Evolutionary conservation across 2,888 invertebrate genomes (phyloP).

Genomic region (Gerosis bhagava): DNA sequence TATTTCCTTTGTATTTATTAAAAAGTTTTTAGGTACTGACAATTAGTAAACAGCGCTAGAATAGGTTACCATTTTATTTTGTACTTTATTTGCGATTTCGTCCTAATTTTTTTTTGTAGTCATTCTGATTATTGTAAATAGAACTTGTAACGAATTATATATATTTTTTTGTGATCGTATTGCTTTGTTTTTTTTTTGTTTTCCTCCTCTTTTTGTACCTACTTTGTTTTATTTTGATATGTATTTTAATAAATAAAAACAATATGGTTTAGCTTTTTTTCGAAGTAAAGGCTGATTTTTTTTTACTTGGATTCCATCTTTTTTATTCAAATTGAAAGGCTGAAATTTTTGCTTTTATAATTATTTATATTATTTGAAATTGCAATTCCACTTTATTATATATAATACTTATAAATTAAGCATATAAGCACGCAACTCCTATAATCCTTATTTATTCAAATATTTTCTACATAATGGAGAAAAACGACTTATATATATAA

Average conservation of each 20-base stretch:
- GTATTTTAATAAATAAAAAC: no score
- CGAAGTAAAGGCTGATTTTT: neutral
- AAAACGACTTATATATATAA: constrained; percentile 24
- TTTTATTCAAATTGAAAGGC: constrained; percentile 12
- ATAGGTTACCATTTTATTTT: constrained; percentile 40
- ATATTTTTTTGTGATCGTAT: constrained; percentile 71
- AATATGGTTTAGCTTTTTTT: no score
- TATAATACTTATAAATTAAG: neutral
- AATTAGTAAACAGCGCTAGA: constrained; percentile 29
- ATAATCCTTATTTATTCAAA: constrained; percentile 14
- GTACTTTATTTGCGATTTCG: constrained; percentile 33
- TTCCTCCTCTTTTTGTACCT: constrained; percentile 43
- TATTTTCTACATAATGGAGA: constrained; percentile 19
- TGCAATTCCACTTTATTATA: no score
- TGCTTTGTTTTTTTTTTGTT: constrained; percentile 37
- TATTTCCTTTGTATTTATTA: constrained; percentile 16
- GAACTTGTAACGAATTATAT: constrained; percentile 70
- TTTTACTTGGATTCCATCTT: constrained; percentile 13
- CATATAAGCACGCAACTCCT: constrained; percentile 15
- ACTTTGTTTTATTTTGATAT: no score
- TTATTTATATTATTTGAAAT: no score
- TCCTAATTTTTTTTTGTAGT: constrained; percentile 45
- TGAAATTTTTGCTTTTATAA: constrained; percentile 5
- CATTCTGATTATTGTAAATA: constrained; percentile 67
- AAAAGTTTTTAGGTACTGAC: constrained; percentile 10